phyloP scores from a whole-genome alignment of 2,888 invertebrate species.

The Sphaerophoria rueppellii region DNA sequence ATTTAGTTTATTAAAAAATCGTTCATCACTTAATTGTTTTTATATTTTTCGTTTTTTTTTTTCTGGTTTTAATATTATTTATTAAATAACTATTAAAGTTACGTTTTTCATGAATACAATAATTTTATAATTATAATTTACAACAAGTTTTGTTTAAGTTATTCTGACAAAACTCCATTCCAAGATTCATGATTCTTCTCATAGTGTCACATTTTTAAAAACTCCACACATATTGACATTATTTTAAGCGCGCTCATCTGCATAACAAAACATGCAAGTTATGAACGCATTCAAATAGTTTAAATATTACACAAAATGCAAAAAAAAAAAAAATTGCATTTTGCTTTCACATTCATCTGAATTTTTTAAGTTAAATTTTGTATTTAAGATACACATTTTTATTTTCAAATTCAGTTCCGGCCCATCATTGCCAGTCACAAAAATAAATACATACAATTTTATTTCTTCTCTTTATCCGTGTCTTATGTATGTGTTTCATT shows the following conservation, averaged over 20 bases:
- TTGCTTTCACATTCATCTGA: slow-evolving; percentile 27
- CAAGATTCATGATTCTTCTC: slow-evolving; percentile 27
- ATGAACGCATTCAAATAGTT: slow-evolving; percentile 22
- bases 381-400: slow-evolving; percentile 9
- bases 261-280: slow-evolving; percentile 38
- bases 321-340: slow-evolving; percentile 29
- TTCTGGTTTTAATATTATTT: slow-evolving; percentile 24
- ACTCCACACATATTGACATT: slow-evolving; percentile 28
- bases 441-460: slow-evolving; percentile 31
- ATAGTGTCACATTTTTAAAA: slow-evolving; percentile 29
- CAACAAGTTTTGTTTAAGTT: slow-evolving; percentile 40
- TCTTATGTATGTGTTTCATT: slow-evolving; percentile 8
- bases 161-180: slow-evolving; percentile 24
- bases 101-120: slow-evolving; percentile 27
- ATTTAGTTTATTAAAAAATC: slow-evolving; percentile 58
- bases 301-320: slow-evolving; percentile 26
- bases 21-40: slow-evolving; percentile 45
- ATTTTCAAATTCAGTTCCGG: slow-evolving; percentile 12
- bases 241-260: slow-evolving; percentile 36
- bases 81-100: slow-evolving; percentile 38
- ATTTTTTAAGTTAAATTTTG: slow-evolving; percentile 5
- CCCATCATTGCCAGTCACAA: slow-evolving; percentile 26
- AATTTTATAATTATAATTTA: slow-evolving; percentile 39
- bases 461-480: slow-evolving; percentile 10
- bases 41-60: neutral